These are phyloP conservation scores for Adelognathus sp. DNA, from an alignment of 2,888 invertebrate genomes.

Conservation along the genomic window DNA sequence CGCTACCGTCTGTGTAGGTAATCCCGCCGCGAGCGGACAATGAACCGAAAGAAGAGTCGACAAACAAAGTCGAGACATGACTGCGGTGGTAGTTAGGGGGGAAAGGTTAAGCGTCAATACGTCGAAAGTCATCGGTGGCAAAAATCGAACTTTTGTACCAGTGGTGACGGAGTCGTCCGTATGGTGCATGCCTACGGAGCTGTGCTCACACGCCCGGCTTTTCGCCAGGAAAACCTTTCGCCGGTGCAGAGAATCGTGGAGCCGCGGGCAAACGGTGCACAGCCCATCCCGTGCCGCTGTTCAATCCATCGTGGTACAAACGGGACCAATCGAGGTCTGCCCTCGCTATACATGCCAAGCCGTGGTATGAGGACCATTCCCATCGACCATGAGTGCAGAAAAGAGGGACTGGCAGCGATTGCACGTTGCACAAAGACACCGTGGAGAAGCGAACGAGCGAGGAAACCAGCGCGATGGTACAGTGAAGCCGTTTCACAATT, in stretches of 20 bases:
- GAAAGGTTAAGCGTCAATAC: not conserved
- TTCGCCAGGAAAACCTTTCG: conserved; percentile 19
- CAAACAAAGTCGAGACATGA: not conserved
- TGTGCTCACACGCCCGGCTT: conserved; percentile 8
- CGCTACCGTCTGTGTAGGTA: not conserved
- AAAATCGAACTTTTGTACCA: conserved; percentile 38
- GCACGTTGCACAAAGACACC: conserved; percentile 36
- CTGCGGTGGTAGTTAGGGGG: not conserved
- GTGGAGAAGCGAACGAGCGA: conserved; percentile 1
- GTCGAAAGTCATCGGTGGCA: not conserved
- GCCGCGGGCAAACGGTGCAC: not conserved
- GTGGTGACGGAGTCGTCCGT: conserved; percentile 29
- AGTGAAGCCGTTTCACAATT: conserved; percentile 63
- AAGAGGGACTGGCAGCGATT: conserved; percentile 5
- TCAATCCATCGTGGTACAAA: conserved; percentile 43
- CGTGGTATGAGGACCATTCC: conserved; percentile 2
- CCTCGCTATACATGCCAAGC: not conserved
- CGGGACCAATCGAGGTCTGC: conserved; percentile 45
- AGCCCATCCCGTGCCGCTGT: conserved; percentile 3
- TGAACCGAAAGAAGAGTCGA: not conserved
- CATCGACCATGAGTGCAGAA: not conserved
- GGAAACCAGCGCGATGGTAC: not conserved
- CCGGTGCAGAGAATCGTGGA: conserved; percentile 17
- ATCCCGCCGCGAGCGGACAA: not conserved
- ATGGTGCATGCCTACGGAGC: not conserved